Percentiles rank a stretch among this genome's conserved stretches.
These are phyloP conservation scores for Theonella swinhoei DNA, from an alignment of 37 sponge, comb jelly and placozoan species.

Conservation along the genomic window DNA sequence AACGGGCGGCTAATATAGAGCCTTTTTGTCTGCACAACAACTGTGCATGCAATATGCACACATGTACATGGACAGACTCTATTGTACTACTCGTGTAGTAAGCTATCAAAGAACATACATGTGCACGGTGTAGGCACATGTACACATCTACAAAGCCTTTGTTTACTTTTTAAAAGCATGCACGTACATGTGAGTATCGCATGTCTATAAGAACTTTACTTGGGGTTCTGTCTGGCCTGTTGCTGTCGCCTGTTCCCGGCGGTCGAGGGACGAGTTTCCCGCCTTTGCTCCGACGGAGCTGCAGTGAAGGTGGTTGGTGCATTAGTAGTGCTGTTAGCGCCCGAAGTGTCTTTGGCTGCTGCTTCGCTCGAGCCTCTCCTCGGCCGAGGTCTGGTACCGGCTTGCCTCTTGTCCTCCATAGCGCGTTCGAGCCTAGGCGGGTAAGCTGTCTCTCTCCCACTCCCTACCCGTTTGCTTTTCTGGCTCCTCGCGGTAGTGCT, in stretches of 20 bases:
- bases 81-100: too few species aligned
- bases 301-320: not conserved
- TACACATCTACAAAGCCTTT: not conserved
- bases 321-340: not conserved
- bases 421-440: not conserved
- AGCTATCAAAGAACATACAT: too few species aligned
- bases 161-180: not conserved
- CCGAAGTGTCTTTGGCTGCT: not conserved
- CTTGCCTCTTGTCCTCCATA: not conserved
- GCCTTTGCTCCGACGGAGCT: not conserved
- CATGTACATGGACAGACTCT: too few species aligned
- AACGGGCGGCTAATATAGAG: too few species aligned
- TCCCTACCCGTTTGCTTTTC: not conserved
- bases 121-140: not conserved
- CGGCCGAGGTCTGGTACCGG: not conserved
- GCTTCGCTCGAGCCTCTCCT: too few species aligned
- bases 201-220: not conserved
- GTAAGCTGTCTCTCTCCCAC: not conserved
- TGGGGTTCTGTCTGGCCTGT: conserved; percentile 52
- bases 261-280: not conserved
- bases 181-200: not conserved
- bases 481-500: not conserved
- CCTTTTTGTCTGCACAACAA: too few species aligned
- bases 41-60: too few species aligned
- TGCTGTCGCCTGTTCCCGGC: conserved; percentile 19